A percentile compares a stretch with the other conserved stretches of the same genome.
Evolutionary conservation across 2,113 vertebrate genomes (phyloP).

Genomic region (Oncorhynchus clarkii): DNA sequence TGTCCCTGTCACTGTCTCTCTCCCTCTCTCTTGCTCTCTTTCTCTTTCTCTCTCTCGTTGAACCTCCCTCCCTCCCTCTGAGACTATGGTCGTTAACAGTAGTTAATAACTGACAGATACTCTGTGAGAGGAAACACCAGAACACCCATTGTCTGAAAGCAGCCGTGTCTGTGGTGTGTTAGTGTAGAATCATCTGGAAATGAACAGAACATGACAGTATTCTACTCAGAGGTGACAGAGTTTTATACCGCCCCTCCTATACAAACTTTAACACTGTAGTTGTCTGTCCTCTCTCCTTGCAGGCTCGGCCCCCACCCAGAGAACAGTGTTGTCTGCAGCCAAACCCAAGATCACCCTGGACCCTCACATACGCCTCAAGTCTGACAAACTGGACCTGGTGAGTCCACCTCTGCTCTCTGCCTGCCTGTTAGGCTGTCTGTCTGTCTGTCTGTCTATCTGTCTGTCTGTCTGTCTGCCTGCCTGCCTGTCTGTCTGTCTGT

Average conservation of each 20-base stretch:
- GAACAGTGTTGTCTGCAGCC: conserved; percentile 51
- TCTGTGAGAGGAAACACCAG: too few species aligned
- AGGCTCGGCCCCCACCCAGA: conserved; percentile 71
- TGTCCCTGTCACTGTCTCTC: conserved; percentile 16
- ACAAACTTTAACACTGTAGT: background rate
- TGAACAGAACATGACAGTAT: too few species aligned
- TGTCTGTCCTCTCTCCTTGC: conserved; percentile 7
- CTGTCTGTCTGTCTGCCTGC: too few species aligned
- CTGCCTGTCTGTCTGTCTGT: too few species aligned
- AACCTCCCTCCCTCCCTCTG: background rate
- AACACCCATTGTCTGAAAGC: too few species aligned
- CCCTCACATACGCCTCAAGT: conserved; percentile 83
- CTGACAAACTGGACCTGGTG: conserved; percentile 86
- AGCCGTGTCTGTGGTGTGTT: too few species aligned
- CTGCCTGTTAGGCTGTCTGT: too few species aligned
- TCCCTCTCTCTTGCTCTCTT: background rate
- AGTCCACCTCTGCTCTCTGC: conserved; percentile 41
- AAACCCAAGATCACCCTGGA: conserved; percentile 86
- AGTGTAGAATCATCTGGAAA: too few species aligned
- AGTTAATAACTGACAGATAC: too few species aligned
- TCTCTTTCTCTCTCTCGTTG: background rate
- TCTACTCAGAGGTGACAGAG: background rate
- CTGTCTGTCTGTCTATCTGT: too few species aligned
- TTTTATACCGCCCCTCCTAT: background rate
- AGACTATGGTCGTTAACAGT: too few species aligned